Conservation (phyloP, 2,797 vertebrate genomes). For the Platyrinchus mystaceus region DNA sequence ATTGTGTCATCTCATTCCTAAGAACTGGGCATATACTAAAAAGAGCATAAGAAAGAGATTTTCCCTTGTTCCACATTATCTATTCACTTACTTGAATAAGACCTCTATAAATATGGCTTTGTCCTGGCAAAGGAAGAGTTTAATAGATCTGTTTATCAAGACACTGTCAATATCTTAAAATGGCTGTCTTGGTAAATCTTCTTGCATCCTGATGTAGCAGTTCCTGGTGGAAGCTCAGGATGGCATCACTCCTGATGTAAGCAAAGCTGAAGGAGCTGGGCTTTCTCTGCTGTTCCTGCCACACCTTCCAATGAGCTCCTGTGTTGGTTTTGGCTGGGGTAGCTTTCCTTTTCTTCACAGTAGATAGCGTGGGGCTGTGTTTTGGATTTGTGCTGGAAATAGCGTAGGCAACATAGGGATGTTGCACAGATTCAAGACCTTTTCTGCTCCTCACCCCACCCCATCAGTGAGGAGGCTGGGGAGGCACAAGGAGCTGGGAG, state of each 20-base stretch:
- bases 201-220: neutral
- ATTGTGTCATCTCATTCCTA: neutral
- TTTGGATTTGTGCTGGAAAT: neutral
- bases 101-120: neutral
- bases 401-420: neutral
- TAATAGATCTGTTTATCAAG: neutral
- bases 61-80: neutral
- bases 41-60: neutral
- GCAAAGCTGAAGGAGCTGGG: neutral
- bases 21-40: neutral
- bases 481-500: neutral
- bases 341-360: neutral
- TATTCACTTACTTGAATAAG: neutral
- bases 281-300: neutral
- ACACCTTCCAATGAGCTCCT: neutral
- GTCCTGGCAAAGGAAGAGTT: neutral
- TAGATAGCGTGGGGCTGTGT: neutral
- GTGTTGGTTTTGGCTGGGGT: neutral
- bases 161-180: neutral
- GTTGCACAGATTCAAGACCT: neutral
- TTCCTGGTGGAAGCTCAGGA: neutral
- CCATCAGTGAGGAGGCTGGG: neutral
- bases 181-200: neutral
- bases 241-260: neutral
- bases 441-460: neutral